A percentile compares a stretch with the other conserved stretches of the same genome.
Conservation (phyloP, 2,888 invertebrate species). For the Drosophila tanythrix region DNA sequence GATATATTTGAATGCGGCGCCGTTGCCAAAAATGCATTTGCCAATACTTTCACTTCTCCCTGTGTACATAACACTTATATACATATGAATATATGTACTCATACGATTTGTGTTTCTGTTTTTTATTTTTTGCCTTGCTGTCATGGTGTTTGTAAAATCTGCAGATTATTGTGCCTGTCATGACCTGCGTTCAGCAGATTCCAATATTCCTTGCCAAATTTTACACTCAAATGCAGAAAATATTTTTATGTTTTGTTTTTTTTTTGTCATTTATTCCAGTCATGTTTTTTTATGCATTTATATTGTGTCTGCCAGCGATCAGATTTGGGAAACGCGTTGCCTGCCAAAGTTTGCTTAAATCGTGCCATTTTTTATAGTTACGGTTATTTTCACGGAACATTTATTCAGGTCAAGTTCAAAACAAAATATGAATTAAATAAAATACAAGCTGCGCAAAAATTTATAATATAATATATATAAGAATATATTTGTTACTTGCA, state of each 20-base stretch:
- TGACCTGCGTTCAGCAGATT: conserved; percentile 32
- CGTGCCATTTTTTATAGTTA: neutral
- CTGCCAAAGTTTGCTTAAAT: neutral
- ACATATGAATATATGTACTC: conserved; percentile 8
- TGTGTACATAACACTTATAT: conserved; percentile 13
- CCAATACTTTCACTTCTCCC: conserved; percentile 54
- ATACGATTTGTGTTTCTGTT: conserved; percentile 32
- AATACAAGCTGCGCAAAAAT: neutral
- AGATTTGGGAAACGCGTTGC: neutral
- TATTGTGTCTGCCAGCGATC: neutral
- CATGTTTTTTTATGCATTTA: neutral
- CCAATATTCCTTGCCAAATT: conserved; percentile 45
- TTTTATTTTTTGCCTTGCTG: conserved; percentile 42
- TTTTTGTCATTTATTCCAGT: conserved; percentile 4
- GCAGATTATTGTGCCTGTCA: conserved; percentile 58
- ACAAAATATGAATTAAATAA: neutral
- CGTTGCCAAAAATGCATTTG: conserved; percentile 48
- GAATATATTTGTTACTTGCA: neutral
- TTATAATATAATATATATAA: no score
- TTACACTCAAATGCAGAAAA: conserved; percentile 32
- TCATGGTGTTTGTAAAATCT: conserved; percentile 45
- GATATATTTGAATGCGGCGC: conserved; percentile 35
- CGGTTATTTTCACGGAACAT: neutral
- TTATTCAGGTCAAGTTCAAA: conserved; percentile 4
- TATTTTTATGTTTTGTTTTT: neutral